Base-by-base conservation (phyloP, 2,113 vertebrate genomes). In the Dryoscopus gambensis region DNA sequence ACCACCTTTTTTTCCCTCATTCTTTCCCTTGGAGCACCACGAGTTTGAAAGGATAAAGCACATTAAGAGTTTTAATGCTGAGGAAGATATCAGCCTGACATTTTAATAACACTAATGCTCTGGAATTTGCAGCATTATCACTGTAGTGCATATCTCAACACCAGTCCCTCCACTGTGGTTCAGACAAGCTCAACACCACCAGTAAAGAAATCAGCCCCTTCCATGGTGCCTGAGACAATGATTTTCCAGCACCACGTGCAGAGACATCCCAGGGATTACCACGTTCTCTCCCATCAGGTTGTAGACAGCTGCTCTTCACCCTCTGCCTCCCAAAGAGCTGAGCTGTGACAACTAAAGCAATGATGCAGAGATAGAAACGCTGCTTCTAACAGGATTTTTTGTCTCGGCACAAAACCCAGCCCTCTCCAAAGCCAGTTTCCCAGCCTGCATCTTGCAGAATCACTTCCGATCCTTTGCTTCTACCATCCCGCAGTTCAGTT, bases 41-140 rank as follows among this genome's bases (percentile, higher is more conserved):
- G 91, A 95, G 76, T 96, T 89, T 86, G 87, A 96, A 98, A 95
- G 93, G 89, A 96, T 97, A 77, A 97, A 95, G 73, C 74, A 81
- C 91, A 89, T 96, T 97, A 97, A 90, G 93, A 87, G 90, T 94
- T 94, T 94, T 95, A 97, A 97, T n/a, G 83, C 89, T 46, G 91
- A 89, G 93, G 85, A 97, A 97, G 95, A 89, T 73, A 97, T 76
- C 97, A 87, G 91, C 84, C 92, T 80, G 96, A 97, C 94, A 88
- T 96, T 96, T 92, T 95, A 96, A 97, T 87, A 95, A 95, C 94
- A 68, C 84, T 90, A 96, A 97, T 53, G 57, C 69, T 74, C 80
- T 16, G 24, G 95, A 97, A 96, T 96, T 95, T 95, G 97, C 87
- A 95, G 96, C 96, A 95, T 94, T 95, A 98, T 86, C 91, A 59